These are phyloP conservation scores for Psilopogon haemacephalus DNA, from an alignment of 2,113 vertebrate species.

Conservation along the genomic window DNA sequence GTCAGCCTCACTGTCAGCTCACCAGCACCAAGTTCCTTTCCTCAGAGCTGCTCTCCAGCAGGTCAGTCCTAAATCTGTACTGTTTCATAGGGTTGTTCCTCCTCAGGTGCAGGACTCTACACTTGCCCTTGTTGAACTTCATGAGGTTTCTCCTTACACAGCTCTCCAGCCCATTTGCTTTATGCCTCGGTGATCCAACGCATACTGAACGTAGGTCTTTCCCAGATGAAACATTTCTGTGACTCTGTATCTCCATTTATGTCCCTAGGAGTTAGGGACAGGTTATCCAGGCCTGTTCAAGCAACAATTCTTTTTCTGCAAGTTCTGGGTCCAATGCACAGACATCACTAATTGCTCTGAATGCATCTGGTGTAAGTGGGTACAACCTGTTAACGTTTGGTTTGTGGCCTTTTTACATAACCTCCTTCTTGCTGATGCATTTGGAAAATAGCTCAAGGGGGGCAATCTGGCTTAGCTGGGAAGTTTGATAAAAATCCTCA, in stretches of 20 bases:
- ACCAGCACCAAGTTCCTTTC: too few species aligned
- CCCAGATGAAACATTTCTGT: too few species aligned
- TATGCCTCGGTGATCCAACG: too few species aligned
- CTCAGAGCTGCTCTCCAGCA: too few species aligned
- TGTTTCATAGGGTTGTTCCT: too few species aligned
- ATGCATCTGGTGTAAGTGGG: conserved; percentile 4
- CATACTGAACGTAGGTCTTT: too few species aligned
- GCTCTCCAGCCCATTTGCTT: too few species aligned
- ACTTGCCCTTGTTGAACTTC: too few species aligned
- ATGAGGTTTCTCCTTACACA: too few species aligned
- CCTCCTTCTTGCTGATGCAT: conserved; percentile 54
- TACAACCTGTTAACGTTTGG: conserved; percentile 55
- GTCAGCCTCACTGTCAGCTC: too few species aligned
- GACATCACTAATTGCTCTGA: conserved; percentile 1
- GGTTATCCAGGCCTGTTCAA: not conserved
- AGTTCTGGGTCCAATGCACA: not conserved
- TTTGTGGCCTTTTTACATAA: conserved; percentile 62
- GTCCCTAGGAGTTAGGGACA: not conserved
- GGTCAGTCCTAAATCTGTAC: too few species aligned
- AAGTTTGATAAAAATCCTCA: conserved; percentile 63
- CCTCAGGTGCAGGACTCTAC: too few species aligned
- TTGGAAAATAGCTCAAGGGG: conserved; percentile 65
- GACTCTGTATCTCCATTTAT: not conserved
- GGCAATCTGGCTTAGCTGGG: conserved; percentile 59
- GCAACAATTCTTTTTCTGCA: conserved; percentile 5